Conservation (phyloP, 2,113 vertebrate genomes). For the Neodontobutis hainanensis region DNA sequence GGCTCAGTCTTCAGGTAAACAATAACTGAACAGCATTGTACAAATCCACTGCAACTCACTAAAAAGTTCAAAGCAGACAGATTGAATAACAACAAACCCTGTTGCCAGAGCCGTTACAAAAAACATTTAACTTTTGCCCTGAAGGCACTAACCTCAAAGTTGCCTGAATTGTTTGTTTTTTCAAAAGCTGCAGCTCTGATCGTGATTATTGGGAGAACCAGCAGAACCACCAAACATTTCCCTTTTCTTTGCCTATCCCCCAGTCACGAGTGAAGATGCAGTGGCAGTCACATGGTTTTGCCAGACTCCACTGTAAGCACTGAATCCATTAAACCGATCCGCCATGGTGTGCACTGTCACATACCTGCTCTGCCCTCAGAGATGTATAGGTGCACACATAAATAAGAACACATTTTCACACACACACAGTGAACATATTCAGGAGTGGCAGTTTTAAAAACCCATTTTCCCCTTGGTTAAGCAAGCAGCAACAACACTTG, state of each 20-base stretch:
- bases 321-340: slow-evolving; percentile 41
- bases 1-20: too few relatives aligned
- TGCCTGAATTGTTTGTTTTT: neutral
- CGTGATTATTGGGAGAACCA: slow-evolving; percentile 6
- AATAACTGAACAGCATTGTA: too few relatives aligned
- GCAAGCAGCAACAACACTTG: slow-evolving; percentile 79
- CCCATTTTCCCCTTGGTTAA: slow-evolving; percentile 81
- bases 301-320: slow-evolving; percentile 40
- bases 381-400: slow-evolving; percentile 20
- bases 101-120: neutral
- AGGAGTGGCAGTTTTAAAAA: slow-evolving; percentile 77
- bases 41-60: too few relatives aligned
- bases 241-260: slow-evolving; percentile 1
- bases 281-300: slow-evolving; percentile 38
- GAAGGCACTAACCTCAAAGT: neutral
- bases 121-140: slow-evolving; percentile 7
- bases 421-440: slow-evolving; percentile 64
- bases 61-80: neutral
- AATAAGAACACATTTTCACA: slow-evolving; percentile 15
- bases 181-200: neutral
- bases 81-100: neutral
- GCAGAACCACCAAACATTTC: neutral
- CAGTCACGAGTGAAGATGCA: slow-evolving; percentile 28
- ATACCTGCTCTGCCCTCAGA: slow-evolving; percentile 36
- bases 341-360: slow-evolving; percentile 32